These are phyloP conservation scores for Silurus meridionalis DNA, from an alignment of 2,113 vertebrate genomes.

Conservation along the genomic window DNA sequence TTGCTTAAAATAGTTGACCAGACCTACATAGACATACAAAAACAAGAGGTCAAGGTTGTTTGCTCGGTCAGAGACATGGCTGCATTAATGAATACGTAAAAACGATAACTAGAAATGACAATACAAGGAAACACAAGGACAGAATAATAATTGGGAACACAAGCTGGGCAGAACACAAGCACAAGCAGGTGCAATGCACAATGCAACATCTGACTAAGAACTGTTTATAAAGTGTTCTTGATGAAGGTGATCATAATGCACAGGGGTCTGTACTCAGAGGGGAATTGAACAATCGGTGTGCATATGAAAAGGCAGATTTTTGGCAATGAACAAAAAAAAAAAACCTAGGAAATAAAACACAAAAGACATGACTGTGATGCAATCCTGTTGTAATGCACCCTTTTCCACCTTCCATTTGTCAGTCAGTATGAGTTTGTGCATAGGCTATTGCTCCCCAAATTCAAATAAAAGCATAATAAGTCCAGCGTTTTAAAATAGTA, in stretches of 20 bases:
- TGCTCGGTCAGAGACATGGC: neutral
- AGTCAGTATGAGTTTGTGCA: neutral
- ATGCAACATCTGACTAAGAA: neutral
- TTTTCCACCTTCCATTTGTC: neutral
- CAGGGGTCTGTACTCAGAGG: neutral
- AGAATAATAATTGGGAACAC: neutral
- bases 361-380: constrained; percentile 7
- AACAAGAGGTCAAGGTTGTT: neutral
- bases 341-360: constrained; percentile 15
- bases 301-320: neutral
- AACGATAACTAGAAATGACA: neutral
- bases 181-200: neutral
- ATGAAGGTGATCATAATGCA: neutral
- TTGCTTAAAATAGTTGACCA: no score
- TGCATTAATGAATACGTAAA: constrained; percentile 10
- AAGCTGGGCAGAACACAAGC: neutral
- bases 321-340: neutral
- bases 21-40: neutral
- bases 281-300: neutral
- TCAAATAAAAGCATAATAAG: neutral
- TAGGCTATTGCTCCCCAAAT: neutral
- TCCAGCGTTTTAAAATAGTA: neutral
- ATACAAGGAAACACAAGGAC: neutral
- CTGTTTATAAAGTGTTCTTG: neutral
- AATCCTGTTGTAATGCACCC: constrained; percentile 17